Base-by-base conservation (phyloP, 2,113 vertebrate genomes). In the Glaucidium brasilianum region DNA sequence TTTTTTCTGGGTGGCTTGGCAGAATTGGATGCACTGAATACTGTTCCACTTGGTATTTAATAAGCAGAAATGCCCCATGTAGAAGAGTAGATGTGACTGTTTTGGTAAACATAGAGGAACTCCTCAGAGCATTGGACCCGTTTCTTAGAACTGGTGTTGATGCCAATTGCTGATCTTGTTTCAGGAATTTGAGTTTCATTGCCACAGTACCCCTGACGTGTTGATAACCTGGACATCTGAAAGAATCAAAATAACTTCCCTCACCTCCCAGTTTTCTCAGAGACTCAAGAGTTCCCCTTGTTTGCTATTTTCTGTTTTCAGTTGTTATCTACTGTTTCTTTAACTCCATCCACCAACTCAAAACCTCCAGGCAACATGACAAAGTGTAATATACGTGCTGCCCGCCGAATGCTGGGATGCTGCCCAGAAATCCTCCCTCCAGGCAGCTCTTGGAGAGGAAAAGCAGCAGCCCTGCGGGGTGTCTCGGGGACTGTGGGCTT, bases 1-100 rank as follows among this genome's bases (percentile, higher is more conserved):
- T 91, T 96, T 90, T 90, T 25, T 45, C 67, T 85, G 82, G 58
- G 62, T 93, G 92, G 62, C 50, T 88, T 63, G 67, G 74, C 56
- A 87, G 75, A 72, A 80, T 27, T 81, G 39, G 53, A 52, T 86
- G 56, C 53, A 45, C 56, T 74, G 47, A 67, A 29, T 26, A 25
- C 11, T 9, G 11, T 67, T 77, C 45, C 49, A 52, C 41, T 59
- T 0, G 0, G 16, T 67, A 47, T 67, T 84, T 95, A 76, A 71
- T 68, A 75, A 80, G 47, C 35, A 88, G 71, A 78, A 92, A 37
- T 71, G n/a, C 13, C 27, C 45, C 25, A 12, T 30, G 60, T 50
- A 37, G 72, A 88, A 19, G 29, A 71, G 20, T 6, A 80, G 21
- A 37, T 71, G 18, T 55, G 60, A 55, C 11, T 23, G 9, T 77